Evolutionary conservation across 2,888 invertebrate species (phyloP), one percentile per base, ranked within the genome.

Genomic region (Drosophila setosimentum): DNA sequence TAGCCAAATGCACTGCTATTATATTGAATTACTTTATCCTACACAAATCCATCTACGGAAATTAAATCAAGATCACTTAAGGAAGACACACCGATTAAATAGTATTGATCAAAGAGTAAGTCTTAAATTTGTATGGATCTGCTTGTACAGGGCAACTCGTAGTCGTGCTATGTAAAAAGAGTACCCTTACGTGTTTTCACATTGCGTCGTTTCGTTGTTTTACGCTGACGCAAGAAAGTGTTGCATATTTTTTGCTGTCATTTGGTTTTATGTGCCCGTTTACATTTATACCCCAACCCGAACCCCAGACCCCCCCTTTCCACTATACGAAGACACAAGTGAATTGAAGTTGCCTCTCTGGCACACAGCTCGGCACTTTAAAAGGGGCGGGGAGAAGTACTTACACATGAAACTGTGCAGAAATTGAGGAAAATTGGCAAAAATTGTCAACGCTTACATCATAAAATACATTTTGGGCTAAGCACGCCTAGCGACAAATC

Each of bases 261-360:
- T 77, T 86, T 83, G 69, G 73, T 82, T 83, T 82, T 86, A 83
- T 86, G 80, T 71, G 70, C 80, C 73, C 86, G 80, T 86, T 83
- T 82, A 67, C 72, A 68, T 68, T 68, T 35, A 21, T 45, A 45
- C 24, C 45, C 33, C 50, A 55, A 3, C 29, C 24, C 32, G 45
- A 16, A 18, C 37, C 27, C 29, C 18, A 11, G n/a, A 37, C 54
- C 16, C 42, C 18, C 29, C 57, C 42, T 0, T 1, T 1, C 29
- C 24, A 1, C 27, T 2, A 16, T 2, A 13, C 18, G 13, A 21
- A 51, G n/a, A 32, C 21, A 16, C 51, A 40, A 42, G 29, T 40
- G 27, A 68, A 60, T 79, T 79, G 79, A 79, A 76, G 71, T 70
- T 65, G 62, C 57, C 68, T 33, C 32, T 27, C 18, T 24, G 32